Evolutionary conservation across 2,113 vertebrate species (phyloP), one percentile per base, ranked within the genome.

Genomic region (Pseudopipra pipra): DNA sequence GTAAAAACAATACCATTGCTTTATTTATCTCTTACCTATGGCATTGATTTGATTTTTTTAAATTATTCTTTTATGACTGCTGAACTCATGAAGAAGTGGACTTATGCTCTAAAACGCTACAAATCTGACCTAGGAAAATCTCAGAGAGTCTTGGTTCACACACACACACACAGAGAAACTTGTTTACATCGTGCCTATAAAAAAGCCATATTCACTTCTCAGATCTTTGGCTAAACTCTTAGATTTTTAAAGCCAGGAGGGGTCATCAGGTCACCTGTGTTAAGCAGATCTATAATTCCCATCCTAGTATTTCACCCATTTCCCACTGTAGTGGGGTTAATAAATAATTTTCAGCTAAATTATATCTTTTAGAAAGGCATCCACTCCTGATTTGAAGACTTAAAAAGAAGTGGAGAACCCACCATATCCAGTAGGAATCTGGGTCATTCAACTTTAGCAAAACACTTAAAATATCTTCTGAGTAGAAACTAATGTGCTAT

Each of bases 181-280:
- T 96, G 90, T 90, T 94, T 94, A 93, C 73, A 86, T 86, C 65
- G 19, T 39, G 70, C 28, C 76, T 87, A 30, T 92, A 88, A 92
- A 97, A 94, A 81, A 71, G 24, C 41, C 0, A 0, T 37, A 51
- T 81, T 92, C 61, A 87, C 73, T 89, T 87, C 55, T 84, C 43
- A 11, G 44, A 71, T 88, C 47, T 83, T 94, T 86, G 88, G 47
- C 63, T 87, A 81, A 87, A 37, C 22, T 72, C 23, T 95, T 68
- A 81, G 68, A 52, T 54, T 96, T 95, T 93, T 95, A 93, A 95
- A 94, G 44, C 79, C 68, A 56, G 13, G 55, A 77, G 11, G 8
- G 43, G 75, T 93, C 59, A 90, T 71, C 83, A 55, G 87, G 83
- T 93, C 65, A 72, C 80, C 33, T 86, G 67, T 46, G 52, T 49